phyloP scores from a whole-genome alignment of 1,140 invertebrate species.

The Zaprionus nigranus region DNA sequence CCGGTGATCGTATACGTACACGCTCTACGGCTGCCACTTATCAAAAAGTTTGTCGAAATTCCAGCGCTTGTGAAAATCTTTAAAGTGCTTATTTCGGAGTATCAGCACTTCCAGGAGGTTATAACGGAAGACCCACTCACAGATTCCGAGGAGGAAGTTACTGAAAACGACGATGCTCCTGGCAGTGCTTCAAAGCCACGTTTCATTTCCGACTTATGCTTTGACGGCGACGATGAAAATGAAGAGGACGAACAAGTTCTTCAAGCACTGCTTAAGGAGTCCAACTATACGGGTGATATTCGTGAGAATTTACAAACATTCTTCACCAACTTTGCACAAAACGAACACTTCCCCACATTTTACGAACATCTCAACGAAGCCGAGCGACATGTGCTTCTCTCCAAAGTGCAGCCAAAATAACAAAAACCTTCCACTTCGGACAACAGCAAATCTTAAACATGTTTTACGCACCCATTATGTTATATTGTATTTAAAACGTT shows the following conservation, averaged over 20 bases:
- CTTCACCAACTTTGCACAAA: constrained; percentile 87
- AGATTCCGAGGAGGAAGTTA: constrained; percentile 80
- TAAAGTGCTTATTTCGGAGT: constrained; percentile 86
- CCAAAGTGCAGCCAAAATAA: constrained; percentile 64
- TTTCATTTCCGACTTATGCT: constrained; percentile 74
- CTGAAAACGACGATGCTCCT: constrained; percentile 45
- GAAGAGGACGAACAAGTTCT: constrained; percentile 86
- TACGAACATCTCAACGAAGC: constrained; percentile 86
- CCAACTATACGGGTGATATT: constrained; percentile 87
- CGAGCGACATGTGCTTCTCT: constrained; percentile 54
- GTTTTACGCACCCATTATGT: constrained; percentile 8
- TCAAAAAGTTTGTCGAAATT: constrained; percentile 85
- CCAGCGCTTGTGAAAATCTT: constrained; percentile 86
- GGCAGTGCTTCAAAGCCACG: constrained; percentile 59
- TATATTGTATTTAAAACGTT: constrained; percentile 29
- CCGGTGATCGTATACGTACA: constrained; percentile 77
- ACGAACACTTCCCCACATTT: constrained; percentile 87
- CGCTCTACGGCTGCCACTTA: constrained; percentile 77
- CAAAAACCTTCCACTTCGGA: not conserved
- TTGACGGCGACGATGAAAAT: constrained; percentile 78
- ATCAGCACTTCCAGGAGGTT: constrained; percentile 85
- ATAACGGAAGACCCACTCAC: constrained; percentile 84
- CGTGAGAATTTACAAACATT: constrained; percentile 87
- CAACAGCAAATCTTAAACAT: not conserved
- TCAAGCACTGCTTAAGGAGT: constrained; percentile 86